phyloP scores from a whole-genome alignment of 2,113 vertebrate species.

The Petaurus breviceps region DNA sequence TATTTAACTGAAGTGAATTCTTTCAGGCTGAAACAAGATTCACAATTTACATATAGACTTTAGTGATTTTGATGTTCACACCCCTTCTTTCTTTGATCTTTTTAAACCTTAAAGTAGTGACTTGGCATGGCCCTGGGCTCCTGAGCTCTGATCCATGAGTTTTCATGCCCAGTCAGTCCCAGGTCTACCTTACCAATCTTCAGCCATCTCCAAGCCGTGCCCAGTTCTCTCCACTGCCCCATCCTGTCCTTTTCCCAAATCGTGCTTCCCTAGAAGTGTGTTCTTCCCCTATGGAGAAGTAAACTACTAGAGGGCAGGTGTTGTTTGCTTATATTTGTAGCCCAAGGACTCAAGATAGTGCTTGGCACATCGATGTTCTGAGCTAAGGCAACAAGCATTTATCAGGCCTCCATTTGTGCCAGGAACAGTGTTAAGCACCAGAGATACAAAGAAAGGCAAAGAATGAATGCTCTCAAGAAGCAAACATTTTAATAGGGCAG shows the following conservation, averaged over 20 bases:
- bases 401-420: background rate
- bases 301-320: background rate
- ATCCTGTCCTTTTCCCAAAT: background rate
- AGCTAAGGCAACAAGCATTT: background rate
- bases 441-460: too few species aligned
- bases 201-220: background rate
- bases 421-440: too few species aligned
- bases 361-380: background rate
- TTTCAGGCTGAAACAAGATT: conserved; percentile 16
- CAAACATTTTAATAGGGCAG: too few species aligned
- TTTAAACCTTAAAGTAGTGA: conserved; percentile 10
- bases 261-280: background rate
- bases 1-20: background rate
- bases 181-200: background rate
- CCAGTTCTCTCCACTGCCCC: background rate
- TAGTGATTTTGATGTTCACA: background rate
- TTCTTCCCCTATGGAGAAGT: background rate
- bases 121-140: background rate
- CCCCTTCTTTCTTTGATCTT: conserved; percentile 20
- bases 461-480: too few species aligned
- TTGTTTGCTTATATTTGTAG: background rate
- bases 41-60: background rate
- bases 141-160: background rate
- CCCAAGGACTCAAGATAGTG: background rate
- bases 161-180: background rate